Base-by-base conservation (phyloP, 2,113 vertebrate genomes). In the Albula glossodonta region DNA sequence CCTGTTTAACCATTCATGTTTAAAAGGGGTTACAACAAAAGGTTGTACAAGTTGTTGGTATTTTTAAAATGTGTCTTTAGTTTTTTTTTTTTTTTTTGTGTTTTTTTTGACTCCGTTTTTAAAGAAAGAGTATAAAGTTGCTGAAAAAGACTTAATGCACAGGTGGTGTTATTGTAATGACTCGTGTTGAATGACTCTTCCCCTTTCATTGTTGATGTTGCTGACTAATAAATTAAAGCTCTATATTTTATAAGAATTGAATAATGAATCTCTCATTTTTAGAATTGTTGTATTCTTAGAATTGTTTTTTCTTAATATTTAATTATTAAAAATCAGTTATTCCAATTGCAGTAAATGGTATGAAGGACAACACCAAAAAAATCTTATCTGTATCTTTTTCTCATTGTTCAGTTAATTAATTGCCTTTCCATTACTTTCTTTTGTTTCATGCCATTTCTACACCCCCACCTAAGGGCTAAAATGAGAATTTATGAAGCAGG, bases 231-330 rank as follows among this genome's bases (percentile, higher is more conserved):
- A 95, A 95, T 94, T 92, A 96, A 95, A 96, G 94, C 93, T 96
- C 93, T 96, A 96, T 96, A 96, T 96, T 96, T 96, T 96, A 96
- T 96, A 94, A 95, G 92, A 95, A 95, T 90, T 93, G 83, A 88
- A 84, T 83, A n/a, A n/a, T n/a, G n/a, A n/a, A n/a, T 41, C 80
- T 49, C 66, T 57, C 6, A 19, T 63, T 81, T 31, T 83, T 31
- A 57, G 22, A 52, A 53, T 31, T n/a, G 25, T 83, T 91, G 81
- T 92, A 87, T 88, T 80, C 48, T 19, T 41, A 2, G 79, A 41
- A 66, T 66, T 66, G 17, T 66, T 19, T 66, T 66, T 41, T 41
- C 31, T 41, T 41, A 41, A 41, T 41, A 41, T 41, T 41, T 41
- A 41, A 41, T 41, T 41, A 0, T 41, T 41, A 41, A 41, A 41